Evolutionary conservation across 2,797 vertebrate genomes (phyloP), one percentile per base, ranked within the genome.

Genomic region (Crenichthys baileyi): DNA sequence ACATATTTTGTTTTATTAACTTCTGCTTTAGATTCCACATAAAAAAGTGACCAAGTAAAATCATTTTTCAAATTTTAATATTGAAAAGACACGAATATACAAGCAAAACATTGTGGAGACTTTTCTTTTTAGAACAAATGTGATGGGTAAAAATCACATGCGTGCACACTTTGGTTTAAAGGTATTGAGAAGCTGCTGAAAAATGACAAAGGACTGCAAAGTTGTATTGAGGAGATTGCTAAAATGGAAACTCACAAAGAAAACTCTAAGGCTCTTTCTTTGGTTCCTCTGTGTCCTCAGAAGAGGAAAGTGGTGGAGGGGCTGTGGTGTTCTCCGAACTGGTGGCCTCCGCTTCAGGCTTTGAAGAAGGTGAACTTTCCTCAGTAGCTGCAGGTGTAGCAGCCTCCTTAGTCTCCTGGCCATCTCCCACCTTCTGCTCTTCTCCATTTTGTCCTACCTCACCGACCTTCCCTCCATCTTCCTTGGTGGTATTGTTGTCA

Each of bases 241-340:
- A 60, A 44, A 86, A 31, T 48, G 46, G 60, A 85, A 85, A 76
- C 61, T 46, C 8, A 76, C 29, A 68, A 6, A 16, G 48, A 50
- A 63, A 70, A 36, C 74, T 72, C 80, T 84, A 90, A 29, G 71
- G 74, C 5, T 12, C 76, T 67, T 80, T 77, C 29, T 83, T 79
- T 29, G 81, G 26, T 70, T 88, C 77, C 72, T 88, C 77, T 71
- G 70, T 44, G 29, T 2, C 75, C 44, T 82, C 60, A 58, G 80
- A 41, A 55, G 78, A 15, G 39, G 68, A 48, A 50, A 87, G 26
- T 2, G 72, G 63, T 39, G 75, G 41, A 1, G 1, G 22, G 4
- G 58, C 68, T 39, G 73, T 4, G 53, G 20, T 18, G 2, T 70
- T 4, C 72, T 77, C 58, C 22, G 79, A 22, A 2, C 78, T n/a